Base-by-base conservation (phyloP, 2,113 vertebrate genomes). In the Equus quagga region DNA sequence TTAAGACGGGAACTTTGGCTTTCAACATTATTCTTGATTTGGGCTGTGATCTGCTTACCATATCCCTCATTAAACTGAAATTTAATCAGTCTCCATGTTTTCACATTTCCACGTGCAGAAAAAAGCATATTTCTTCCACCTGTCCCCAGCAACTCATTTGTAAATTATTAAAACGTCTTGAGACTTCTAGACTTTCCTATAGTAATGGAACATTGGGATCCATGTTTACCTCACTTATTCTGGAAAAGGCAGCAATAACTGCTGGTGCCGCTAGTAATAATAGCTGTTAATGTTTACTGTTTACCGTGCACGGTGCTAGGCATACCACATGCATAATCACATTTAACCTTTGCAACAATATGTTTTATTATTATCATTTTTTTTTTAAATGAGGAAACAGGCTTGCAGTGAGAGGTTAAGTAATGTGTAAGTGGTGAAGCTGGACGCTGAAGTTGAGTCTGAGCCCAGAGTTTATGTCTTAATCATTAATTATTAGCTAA, bases 401-500 rank as follows among this genome's bases (percentile, higher is more conserved):
- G 28, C 19, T 93, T 91, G 56, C 41, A 36, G 19, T 8, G 26
- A 92, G 51, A 69, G 26, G n/a, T 33, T 14, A 73, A 56, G 19
- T 51, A 5, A 69, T 5, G 4, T 64, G 12, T 12, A 70, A 78
- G 21, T 11, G 67, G 23, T 79, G 26, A 69, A 73, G 8, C 21
- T 72, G 12, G 72, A 87, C 65, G 70, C 14, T 65, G 44, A 54
- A 92, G 49, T 31, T 1, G 10, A 41, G 58, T 58, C 31, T 56
- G 41, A 62, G 26, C 78, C 21, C 60, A 92, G 81, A 58, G 13
- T 64, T 54, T 15, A 56, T 36, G 44, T 14, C 11, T 80, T 8
- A 89, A 67, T 56, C 24, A 85, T 14, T 88, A 75, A 89, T 64
- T 89, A 41, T 83, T 83, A 93, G 58, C 26, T 62, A 73, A 86